These are phyloP conservation scores for Selenia dentaria DNA, from an alignment of 2,888 invertebrate species.

Conservation along the genomic window DNA sequence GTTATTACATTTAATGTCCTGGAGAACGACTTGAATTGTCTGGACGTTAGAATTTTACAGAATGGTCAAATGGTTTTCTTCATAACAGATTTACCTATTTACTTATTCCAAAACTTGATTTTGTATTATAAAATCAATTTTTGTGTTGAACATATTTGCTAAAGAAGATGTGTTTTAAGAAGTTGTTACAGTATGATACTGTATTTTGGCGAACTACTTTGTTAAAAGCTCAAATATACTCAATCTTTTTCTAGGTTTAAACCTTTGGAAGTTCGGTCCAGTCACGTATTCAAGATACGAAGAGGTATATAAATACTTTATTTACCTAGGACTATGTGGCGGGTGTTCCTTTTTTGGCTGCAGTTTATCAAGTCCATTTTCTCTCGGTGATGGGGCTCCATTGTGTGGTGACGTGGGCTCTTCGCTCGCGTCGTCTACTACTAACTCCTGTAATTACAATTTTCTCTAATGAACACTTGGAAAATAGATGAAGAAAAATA, in stretches of 20 bases:
- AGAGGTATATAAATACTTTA: too few species aligned
- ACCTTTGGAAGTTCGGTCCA: too few species aligned
- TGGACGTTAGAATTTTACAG: slow-evolving; percentile 1
- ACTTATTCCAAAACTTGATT: too few species aligned
- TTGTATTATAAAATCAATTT: too few species aligned
- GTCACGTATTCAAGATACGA: too few species aligned
- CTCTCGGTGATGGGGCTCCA: slow-evolving; percentile 95
- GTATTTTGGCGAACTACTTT: too few species aligned
- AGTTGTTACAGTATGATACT: too few species aligned
- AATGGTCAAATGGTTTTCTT: background rate
- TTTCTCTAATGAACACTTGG: background rate
- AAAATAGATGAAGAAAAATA: too few species aligned
- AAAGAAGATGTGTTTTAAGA: too few species aligned
- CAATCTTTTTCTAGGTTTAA: too few species aligned
- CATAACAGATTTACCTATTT: background rate
- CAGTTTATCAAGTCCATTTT: slow-evolving; percentile 93
- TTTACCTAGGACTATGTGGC: slow-evolving; percentile 86
- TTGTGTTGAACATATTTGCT: too few species aligned
- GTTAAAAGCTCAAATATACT: too few species aligned
- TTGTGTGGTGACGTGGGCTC: slow-evolving; percentile 94
- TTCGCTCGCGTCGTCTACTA: slow-evolving; percentile 97
- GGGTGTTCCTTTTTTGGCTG: slow-evolving; percentile 91
- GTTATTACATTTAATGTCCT: slow-evolving; percentile 11
- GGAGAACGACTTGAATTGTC: slow-evolving; percentile 11
- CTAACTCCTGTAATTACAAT: slow-evolving; percentile 90